Evolutionary conservation across 2,888 invertebrate species (phyloP), one percentile per base, ranked within the genome.

Genomic region (Sturmia bella): DNA sequence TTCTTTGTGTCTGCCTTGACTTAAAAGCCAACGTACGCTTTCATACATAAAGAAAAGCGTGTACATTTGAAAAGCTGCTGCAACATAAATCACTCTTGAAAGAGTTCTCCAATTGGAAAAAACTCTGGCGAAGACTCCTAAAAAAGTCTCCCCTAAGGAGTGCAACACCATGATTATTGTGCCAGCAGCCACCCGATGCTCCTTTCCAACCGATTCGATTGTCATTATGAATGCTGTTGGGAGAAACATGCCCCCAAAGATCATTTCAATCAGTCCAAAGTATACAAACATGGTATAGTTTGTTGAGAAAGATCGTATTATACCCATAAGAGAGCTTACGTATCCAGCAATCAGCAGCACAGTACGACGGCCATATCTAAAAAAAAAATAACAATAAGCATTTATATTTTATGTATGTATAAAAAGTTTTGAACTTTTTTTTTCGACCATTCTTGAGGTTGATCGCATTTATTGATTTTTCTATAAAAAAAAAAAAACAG

Each of bases 161-260:
- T 95, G 94, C 80, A 94, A 94, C 24, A 94, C 93, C 64, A 94
- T 94, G 27, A 95, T 92, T 64, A 96, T 92, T 32, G 95, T 92
- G 56, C 95, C 94, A 1, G 94, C 94, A 15, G 95, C 90, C 17
- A 95, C 94, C 48, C 96, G 92, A 73, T 94, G 93, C 84, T 93
- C 93, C 12, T 95, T 95, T 0, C 95, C 95, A 41, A 96, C 94
- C 90, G 96, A 92, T 89, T 96, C 96, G 85, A 96, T 91, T 93
- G 95, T 95, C 78, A 90, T 64, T 85, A 96, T 93, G 88, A 95
- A 95, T 63, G 94, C 94, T 0, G 95, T 94, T 11, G 94, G 94
- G 87, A 93, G 96, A 9, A 94, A 93, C 0, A 95, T 95, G 37
- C 95, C 93, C 0, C 94, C 94, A 37, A 94, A 92, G 0, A 93